These are phyloP conservation scores for Lottia gigantea DNA, from an alignment of 2,888 invertebrate genomes.

Conservation along the genomic window DNA sequence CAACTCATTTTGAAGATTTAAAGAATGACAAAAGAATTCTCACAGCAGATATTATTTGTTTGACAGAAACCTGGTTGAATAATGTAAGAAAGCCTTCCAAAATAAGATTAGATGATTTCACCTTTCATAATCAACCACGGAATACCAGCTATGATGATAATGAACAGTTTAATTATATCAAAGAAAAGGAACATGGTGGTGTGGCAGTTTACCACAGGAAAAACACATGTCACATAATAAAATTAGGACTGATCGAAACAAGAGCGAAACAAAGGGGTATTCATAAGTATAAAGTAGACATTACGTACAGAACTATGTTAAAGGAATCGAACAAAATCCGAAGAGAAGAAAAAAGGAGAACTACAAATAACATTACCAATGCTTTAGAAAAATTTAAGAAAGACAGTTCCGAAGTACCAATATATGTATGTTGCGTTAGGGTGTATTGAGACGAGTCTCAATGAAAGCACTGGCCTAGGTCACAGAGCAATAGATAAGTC, in stretches of 20 bases:
- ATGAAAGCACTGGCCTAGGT: too few relatives aligned
- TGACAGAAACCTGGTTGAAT: constrained; percentile 27
- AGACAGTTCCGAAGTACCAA: too few relatives aligned
- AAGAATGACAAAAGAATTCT: constrained; percentile 5
- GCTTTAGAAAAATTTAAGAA: too few relatives aligned
- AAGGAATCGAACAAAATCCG: too few relatives aligned
- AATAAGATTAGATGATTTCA: constrained; percentile 17
- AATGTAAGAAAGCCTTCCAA: background rate
- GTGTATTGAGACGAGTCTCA: too few relatives aligned
- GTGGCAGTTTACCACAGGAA: constrained; percentile 10
- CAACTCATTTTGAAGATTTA: constrained; percentile 19
- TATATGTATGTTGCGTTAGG: too few relatives aligned
- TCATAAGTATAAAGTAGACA: too few relatives aligned
- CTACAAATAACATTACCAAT: too few relatives aligned
- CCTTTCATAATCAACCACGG: constrained; percentile 17
- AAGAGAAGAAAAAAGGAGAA: too few relatives aligned
- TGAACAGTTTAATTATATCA: constrained; percentile 1
- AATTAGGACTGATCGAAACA: background rate
- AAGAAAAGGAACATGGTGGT: constrained; percentile 21
- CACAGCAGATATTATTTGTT: constrained; percentile 20
- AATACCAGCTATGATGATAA: constrained; percentile 9
- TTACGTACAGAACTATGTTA: too few relatives aligned
- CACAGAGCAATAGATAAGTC: too few relatives aligned
- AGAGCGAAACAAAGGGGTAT: too few relatives aligned
- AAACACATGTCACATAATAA: background rate